Evolutionary conservation across 2,797 vertebrate species (phyloP).

Genomic region (Molothrus ater): DNA sequence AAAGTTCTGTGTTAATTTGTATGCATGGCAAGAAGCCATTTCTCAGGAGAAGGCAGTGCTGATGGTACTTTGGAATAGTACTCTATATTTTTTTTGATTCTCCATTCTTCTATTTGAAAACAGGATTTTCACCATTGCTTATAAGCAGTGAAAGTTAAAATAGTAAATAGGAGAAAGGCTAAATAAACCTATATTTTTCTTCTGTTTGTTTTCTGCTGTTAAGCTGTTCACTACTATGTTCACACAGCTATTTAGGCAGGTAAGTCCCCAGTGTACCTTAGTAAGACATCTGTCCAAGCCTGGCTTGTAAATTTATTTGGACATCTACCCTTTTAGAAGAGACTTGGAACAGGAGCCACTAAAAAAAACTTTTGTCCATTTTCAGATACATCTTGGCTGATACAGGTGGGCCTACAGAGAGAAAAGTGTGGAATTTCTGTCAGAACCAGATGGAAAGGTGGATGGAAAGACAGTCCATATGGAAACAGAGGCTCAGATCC

Average conservation of each 20-base stretch:
- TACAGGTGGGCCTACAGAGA: background rate
- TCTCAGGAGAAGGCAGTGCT: background rate
- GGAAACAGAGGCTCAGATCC: background rate
- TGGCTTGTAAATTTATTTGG: background rate
- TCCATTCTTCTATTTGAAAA: background rate
- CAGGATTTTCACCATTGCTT: background rate
- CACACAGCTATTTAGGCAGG: background rate
- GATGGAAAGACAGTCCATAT: background rate
- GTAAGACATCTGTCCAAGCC: background rate
- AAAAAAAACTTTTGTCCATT: background rate
- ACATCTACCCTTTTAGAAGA: background rate
- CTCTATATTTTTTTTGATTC: background rate
- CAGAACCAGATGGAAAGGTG: background rate
- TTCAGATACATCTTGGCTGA: background rate
- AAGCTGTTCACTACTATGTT: background rate
- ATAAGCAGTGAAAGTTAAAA: background rate
- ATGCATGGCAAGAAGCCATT: background rate
- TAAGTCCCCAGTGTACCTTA: background rate
- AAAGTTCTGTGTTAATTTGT: constrained; percentile 21
- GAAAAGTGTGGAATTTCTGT: background rate
- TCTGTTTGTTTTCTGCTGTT: background rate
- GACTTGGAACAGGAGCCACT: background rate
- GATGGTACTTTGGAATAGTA: background rate
- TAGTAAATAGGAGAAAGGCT: background rate
- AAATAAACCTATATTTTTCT: background rate